A percentile compares a stretch with the other conserved stretches of the same genome.
Evolutionary conservation across 2,888 invertebrate species (phyloP).

Genomic region (Drosophila ezoana): DNA sequence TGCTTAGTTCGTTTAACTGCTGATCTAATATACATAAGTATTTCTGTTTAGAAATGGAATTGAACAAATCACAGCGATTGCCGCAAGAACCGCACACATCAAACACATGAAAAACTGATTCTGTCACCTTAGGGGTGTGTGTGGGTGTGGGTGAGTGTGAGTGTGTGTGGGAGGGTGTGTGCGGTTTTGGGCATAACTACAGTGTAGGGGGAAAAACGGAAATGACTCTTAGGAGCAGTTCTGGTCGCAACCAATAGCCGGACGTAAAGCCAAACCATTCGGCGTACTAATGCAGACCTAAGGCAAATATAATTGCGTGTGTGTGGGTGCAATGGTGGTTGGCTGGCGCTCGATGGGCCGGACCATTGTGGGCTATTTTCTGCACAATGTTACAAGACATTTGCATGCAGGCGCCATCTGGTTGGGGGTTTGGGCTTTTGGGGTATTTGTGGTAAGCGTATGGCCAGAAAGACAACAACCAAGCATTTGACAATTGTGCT

Average conservation of each 20-base stretch:
- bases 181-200: not conserved
- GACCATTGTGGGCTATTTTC: constrained; percentile 36
- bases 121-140: constrained; percentile 52
- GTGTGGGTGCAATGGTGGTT: constrained; percentile 17
- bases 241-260: constrained; percentile 38
- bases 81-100: constrained; percentile 66
- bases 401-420: constrained; percentile 79
- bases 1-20: too few species aligned
- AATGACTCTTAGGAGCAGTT: constrained; percentile 75
- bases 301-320: constrained; percentile 78
- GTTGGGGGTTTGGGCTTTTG: constrained; percentile 38
- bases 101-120: constrained; percentile 60
- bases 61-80: constrained; percentile 62
- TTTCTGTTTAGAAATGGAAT: not conserved
- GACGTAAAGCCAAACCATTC: constrained; percentile 62
- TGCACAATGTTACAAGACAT: constrained; percentile 73
- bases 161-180: not conserved
- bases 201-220: constrained; percentile 58
- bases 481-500: constrained; percentile 73
- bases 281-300: constrained; percentile 78
- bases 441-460: constrained; percentile 68
- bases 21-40: not conserved
- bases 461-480: constrained; percentile 62
- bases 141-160: constrained; percentile 1
- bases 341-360: constrained; percentile 1